Percentiles rank a stretch among this genome's conserved stretches.
Evolutionary conservation across 2,797 vertebrate genomes (phyloP).

Genomic region (Platyrinchus mystaceus): DNA sequence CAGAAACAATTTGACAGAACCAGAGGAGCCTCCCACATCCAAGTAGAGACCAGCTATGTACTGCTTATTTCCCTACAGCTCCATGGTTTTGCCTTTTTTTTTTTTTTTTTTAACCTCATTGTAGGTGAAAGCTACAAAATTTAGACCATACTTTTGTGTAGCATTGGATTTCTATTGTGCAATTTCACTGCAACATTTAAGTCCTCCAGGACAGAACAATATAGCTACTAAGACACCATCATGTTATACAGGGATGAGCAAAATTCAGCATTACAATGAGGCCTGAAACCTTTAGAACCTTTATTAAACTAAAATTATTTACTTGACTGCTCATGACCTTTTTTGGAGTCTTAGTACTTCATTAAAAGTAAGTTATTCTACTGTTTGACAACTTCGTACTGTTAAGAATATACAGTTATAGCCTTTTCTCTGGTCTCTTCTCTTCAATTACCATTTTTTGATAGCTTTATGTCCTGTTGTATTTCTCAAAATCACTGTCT

Average conservation of each 20-base stretch:
- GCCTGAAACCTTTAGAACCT: not conserved
- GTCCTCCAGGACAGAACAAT: not conserved
- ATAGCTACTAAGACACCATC: not conserved
- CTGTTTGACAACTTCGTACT: not conserved
- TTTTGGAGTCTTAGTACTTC: not conserved
- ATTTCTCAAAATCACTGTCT: not conserved
- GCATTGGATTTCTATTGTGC: not conserved
- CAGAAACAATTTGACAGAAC: not conserved
- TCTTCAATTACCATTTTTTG: not conserved
- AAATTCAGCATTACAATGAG: not conserved
- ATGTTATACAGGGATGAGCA: not conserved
- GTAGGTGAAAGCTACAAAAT: not conserved
- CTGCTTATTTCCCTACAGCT: not conserved
- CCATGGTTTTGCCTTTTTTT: not conserved
- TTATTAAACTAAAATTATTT: constrained; percentile 7
- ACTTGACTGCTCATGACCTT: not conserved
- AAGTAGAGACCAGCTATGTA: not conserved
- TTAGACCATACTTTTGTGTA: not conserved
- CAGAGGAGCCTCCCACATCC: not conserved
- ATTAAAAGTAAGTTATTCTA: constrained; percentile 23
- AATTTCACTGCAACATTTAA: not conserved
- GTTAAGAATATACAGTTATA: not conserved
- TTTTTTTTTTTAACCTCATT: not conserved
- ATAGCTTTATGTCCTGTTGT: not conserved
- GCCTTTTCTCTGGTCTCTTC: not conserved